Evolutionary conservation across 2,113 vertebrate genomes (phyloP).

Genomic region (Furnarius figulus): DNA sequence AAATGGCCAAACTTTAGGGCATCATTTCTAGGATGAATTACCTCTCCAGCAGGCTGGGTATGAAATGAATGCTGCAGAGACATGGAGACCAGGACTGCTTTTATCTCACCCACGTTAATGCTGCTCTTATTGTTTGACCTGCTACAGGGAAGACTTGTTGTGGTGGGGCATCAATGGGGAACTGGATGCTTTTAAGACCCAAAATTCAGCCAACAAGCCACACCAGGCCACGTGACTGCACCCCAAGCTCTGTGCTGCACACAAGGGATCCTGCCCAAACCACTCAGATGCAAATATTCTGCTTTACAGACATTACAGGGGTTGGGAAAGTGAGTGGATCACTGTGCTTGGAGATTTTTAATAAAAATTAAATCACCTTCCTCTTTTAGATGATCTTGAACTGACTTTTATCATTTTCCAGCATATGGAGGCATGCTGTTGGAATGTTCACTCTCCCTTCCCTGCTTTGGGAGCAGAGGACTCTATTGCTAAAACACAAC

Average conservation of each 20-base stretch:
- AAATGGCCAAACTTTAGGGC: not conserved
- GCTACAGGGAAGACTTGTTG: not conserved
- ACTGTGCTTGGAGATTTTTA: too few relatives aligned
- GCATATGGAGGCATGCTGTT: rapidly evolving
- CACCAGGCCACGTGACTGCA: rapidly evolving
- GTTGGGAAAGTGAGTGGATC: not conserved
- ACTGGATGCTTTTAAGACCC: not conserved
- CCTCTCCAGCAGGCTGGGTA: not conserved
- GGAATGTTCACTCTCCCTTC: not conserved
- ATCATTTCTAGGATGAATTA: constrained; percentile 1
- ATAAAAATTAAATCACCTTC: not conserved
- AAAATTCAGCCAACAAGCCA: not conserved
- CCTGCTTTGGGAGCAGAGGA: not conserved
- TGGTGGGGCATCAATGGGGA: not conserved
- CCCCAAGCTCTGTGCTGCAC: not conserved
- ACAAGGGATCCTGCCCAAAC: not conserved
- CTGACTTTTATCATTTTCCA: not conserved
- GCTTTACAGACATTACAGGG: not conserved
- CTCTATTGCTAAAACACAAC: not conserved
- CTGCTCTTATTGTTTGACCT: not conserved
- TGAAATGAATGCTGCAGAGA: not conserved
- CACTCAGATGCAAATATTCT: not conserved
- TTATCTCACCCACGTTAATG: not conserved
- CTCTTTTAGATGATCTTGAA: not conserved
- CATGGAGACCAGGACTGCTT: not conserved